Base-by-base conservation (phyloP, 2,113 vertebrate species). In the Actinemys pallida region DNA sequence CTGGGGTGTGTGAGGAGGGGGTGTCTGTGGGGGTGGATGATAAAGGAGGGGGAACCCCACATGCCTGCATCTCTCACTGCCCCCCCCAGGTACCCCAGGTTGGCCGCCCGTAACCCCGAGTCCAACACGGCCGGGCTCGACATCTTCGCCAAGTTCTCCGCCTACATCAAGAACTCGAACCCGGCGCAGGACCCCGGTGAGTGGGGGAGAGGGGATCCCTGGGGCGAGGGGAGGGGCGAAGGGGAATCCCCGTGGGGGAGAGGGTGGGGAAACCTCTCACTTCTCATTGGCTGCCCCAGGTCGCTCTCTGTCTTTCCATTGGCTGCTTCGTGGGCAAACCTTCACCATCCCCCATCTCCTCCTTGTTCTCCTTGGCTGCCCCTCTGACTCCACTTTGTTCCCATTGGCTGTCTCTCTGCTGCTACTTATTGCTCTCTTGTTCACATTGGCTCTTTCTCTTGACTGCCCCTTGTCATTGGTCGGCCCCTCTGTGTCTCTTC, bases 111-210 rank as follows among this genome's bases (percentile, higher is more conserved):
- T 49, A 99, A 99, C 95, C 99, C 99, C 7, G 99, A 99, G 95
- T 99, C 99, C 81, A 99, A 99, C 98, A 99, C 99, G 7, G 99
- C 99, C 2, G 99, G 99, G 3, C 95, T 99, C 90, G 99, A 99
- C 45, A 96, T 99, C 93, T 99, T 99, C 98, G 99, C 99, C 91
- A 99, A 99, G 95, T 99, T 99, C 96, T 99, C 99, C 6, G 99
- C 99, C 85, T 99, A 99, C 95, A 96, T 99, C 96, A 99, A 99
- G 98, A 99, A 99, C 97, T 98, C 99, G 39, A 99, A 99, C 96
- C 99, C 99, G 39, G 97, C 98, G 24, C 83, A 97, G 59, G 99
- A 99, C 69, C 98, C 99, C 29, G 98, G 99, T 99, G 87, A 98
- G 99, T 45, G 11, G 29, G 45, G 89, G n/a, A 49, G 7, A 39